These are phyloP conservation scores for Ochropleura plecta DNA, from an alignment of 2,888 invertebrate species.

Conservation along the genomic window DNA sequence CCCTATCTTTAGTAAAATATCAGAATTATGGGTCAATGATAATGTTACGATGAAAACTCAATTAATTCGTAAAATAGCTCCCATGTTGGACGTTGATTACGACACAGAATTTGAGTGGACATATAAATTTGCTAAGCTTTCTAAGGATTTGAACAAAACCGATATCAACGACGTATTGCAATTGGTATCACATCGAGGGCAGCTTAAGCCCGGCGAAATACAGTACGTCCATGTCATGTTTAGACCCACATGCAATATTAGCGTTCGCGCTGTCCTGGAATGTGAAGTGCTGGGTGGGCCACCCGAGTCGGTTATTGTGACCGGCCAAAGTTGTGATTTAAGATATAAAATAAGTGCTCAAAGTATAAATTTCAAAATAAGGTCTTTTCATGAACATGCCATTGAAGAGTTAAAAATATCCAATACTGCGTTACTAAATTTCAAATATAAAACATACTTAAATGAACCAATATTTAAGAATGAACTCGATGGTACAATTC, in stretches of 20 bases:
- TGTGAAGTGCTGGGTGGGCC: slow-evolving; percentile 91
- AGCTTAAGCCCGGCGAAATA: slow-evolving; percentile 88
- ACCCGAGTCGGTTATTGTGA: slow-evolving; percentile 85
- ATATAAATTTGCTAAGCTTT: slow-evolving; percentile 76
- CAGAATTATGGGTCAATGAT: slow-evolving; percentile 38
- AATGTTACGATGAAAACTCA: slow-evolving; percentile 66
- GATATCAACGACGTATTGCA: slow-evolving; percentile 82
- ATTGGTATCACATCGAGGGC: slow-evolving; percentile 87
- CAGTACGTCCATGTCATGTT: slow-evolving; percentile 88
- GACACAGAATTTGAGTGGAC: slow-evolving; percentile 79
- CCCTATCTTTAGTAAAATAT: slow-evolving; percentile 41
- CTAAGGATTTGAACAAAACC: slow-evolving; percentile 62
- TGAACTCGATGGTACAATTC: slow-evolving; percentile 83
- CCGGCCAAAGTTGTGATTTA: slow-evolving; percentile 88
- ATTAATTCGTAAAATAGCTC: slow-evolving; percentile 75
- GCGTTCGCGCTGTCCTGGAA: slow-evolving; percentile 83
- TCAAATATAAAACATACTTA: slow-evolving; percentile 84
- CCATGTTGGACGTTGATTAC: slow-evolving; percentile 78
- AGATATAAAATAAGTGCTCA: slow-evolving; percentile 86
- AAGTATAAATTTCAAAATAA: slow-evolving; percentile 84
- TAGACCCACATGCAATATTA: slow-evolving; percentile 83
- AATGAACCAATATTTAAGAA: slow-evolving; percentile 78
- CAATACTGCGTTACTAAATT: slow-evolving; percentile 87
- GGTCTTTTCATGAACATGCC: slow-evolving; percentile 84
- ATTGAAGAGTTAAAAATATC: slow-evolving; percentile 80